Evolutionary conservation across 2,888 invertebrate species (phyloP).

Genomic region (Aphidius colemani): DNA sequence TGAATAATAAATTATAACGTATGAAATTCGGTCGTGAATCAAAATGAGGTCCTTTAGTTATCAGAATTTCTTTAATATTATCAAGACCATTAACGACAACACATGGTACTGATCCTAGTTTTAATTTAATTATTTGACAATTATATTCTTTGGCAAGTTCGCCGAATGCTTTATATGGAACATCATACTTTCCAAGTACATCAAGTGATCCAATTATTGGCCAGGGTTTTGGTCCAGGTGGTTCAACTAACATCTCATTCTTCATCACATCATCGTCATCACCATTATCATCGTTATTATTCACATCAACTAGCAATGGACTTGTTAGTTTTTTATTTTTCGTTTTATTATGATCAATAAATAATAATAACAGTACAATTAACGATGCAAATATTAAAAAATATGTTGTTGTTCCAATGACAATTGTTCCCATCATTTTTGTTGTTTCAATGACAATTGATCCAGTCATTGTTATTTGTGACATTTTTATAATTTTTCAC

Average conservation of each 20-base stretch:
- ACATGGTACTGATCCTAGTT: constrained; percentile 64
- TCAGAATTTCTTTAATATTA: constrained; percentile 66
- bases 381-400: constrained; percentile 43
- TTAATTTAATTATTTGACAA: constrained; percentile 64
- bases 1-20: constrained; percentile 68
- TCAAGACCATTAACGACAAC: constrained; percentile 66
- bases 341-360: constrained; percentile 42
- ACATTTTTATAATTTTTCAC: not conserved
- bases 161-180: constrained; percentile 67
- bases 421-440: constrained; percentile 37
- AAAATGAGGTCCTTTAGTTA: constrained; percentile 66
- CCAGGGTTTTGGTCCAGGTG: constrained; percentile 64
- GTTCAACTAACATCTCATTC: constrained; percentile 45
- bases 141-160: constrained; percentile 61
- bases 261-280: not conserved
- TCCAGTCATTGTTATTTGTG: not conserved
- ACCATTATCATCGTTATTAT: not conserved
- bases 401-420: constrained; percentile 46
- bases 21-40: constrained; percentile 70
- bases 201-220: constrained; percentile 67
- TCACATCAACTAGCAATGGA: not conserved
- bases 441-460: not conserved
- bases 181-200: constrained; percentile 64
- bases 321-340: constrained; percentile 29
- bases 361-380: constrained; percentile 41